phyloP scores from a whole-genome alignment of 2,797 vertebrate genomes.

The Distichodus sexfasciatus region DNA sequence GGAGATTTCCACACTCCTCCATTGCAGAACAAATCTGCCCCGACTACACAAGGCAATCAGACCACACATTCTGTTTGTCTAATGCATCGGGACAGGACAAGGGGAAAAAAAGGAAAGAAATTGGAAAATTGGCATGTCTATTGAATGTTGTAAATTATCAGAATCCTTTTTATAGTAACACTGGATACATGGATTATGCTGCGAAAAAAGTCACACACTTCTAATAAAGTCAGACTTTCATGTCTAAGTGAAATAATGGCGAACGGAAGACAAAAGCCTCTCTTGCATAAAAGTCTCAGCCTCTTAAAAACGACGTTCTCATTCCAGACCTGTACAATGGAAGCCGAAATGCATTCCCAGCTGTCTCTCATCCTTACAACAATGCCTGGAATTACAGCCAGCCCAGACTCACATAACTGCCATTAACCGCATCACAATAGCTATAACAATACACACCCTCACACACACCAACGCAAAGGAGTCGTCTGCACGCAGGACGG shows the following conservation, averaged over 20 bases:
- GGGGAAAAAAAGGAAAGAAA: no score
- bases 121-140: no score
- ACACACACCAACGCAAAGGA: conserved; percentile 6
- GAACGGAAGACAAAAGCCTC: neutral
- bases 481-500: neutral
- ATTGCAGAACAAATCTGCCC: no score
- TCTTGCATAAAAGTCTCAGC: neutral
- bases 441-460: conserved; percentile 18
- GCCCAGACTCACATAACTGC: conserved; percentile 15
- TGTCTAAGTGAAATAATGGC: neutral
- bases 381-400: conserved; percentile 31
- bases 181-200: no score
- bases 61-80: no score
- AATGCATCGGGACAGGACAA: no score
- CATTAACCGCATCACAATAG: conserved; percentile 22
- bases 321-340: neutral
- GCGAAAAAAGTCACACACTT: no score
- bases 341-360: neutral
- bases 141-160: no score
- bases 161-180: no score
- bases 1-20: no score
- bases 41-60: no score
- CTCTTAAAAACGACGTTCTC: conserved; percentile 8
- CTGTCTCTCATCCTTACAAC: conserved; percentile 14
- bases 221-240: no score